These are phyloP conservation scores for Mastigias papua DNA, from an alignment of 30 jellyfish, hydroid and myxozoan genomes.

Conservation along the genomic window DNA sequence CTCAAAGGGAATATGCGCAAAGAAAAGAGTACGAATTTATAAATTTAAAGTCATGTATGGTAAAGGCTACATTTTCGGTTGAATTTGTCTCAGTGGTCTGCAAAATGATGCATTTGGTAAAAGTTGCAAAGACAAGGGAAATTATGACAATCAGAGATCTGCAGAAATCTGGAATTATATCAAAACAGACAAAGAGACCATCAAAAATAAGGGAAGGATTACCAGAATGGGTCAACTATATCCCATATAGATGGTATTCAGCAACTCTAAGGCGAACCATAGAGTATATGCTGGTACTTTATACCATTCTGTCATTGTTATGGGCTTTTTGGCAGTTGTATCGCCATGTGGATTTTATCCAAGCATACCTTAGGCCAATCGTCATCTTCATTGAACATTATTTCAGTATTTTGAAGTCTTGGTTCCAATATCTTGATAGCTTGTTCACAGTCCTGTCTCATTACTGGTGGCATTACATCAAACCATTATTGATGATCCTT, in stretches of 20 bases:
- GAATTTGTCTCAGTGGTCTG: constrained; percentile 55
- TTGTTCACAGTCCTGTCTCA: constrained; percentile 58
- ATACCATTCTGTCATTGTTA: constrained; percentile 84
- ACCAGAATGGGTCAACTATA: constrained; percentile 99
- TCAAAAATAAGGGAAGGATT: constrained; percentile 92
- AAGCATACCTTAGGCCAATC: constrained; percentile 82
- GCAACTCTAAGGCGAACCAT: constrained; percentile 75
- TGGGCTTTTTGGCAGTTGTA: constrained; percentile 99
- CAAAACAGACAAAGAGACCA: constrained; percentile 54
- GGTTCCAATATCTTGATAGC: constrained; percentile 94
- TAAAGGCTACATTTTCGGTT: constrained; percentile 85
- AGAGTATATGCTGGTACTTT: constrained; percentile 78
- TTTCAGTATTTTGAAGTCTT: constrained; percentile 67
- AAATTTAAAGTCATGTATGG: constrained; percentile 88
- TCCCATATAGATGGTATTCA: constrained; percentile 98
- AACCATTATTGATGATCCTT: constrained; percentile 82
- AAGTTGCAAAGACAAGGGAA: constrained; percentile 79
- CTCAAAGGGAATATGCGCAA: background rate
- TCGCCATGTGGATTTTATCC: constrained; percentile 93
- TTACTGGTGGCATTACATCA: constrained; percentile 96
- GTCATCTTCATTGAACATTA: constrained; percentile 78
- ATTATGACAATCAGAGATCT: constrained; percentile 68
- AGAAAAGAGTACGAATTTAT: constrained; percentile 32
- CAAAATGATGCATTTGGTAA: constrained; percentile 81
- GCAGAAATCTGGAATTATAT: constrained; percentile 45